A percentile compares a stretch with the other conserved stretches of the same genome.
These are phyloP conservation scores for Microtus oregoni DNA, from an alignment of 2,113 vertebrate species.

Conservation along the genomic window DNA sequence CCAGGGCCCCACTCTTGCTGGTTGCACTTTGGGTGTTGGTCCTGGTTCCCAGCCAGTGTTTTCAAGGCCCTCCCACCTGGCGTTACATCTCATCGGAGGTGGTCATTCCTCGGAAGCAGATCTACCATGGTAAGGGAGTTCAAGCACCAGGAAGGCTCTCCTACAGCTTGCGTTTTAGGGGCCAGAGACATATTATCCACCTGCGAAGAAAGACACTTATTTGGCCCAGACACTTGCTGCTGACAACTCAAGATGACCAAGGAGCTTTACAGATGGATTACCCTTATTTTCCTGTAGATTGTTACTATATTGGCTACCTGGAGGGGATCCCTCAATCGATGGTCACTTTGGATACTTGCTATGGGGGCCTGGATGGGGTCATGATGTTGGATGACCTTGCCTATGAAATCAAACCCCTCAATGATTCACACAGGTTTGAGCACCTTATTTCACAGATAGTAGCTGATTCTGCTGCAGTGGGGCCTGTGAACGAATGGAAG, in stretches of 20 bases:
- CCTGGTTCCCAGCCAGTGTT: background rate
- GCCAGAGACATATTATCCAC: slow-evolving; percentile 69
- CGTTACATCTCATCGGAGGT: slow-evolving; percentile 55
- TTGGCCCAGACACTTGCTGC: slow-evolving; percentile 57
- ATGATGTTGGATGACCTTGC: slow-evolving; percentile 76
- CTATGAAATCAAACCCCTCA: slow-evolving; percentile 83
- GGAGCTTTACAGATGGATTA: slow-evolving; percentile 70
- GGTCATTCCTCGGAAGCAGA: slow-evolving; percentile 70
- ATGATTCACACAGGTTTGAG: slow-evolving; percentile 54
- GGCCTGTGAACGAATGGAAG: background rate
- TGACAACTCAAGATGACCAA: slow-evolving; percentile 78
- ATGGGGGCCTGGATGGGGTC: slow-evolving; percentile 70
- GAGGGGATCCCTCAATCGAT: slow-evolving; percentile 75
- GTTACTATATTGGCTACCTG: slow-evolving; percentile 82
- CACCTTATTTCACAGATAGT: slow-evolving; percentile 80
- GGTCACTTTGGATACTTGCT: slow-evolving; percentile 79
- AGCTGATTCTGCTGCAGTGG: fast-evolving
- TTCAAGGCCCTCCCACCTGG: background rate
- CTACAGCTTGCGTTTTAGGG: slow-evolving; percentile 78
- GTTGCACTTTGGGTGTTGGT: slow-evolving; percentile 45
- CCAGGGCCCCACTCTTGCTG: background rate
- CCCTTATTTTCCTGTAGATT: slow-evolving; percentile 76
- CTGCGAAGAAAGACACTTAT: slow-evolving; percentile 64
- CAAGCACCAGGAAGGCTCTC: background rate
- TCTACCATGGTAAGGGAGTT: background rate